Evolutionary conservation across 2,888 invertebrate species (phyloP).

Genomic region (Pachliopta kotzebuea): DNA sequence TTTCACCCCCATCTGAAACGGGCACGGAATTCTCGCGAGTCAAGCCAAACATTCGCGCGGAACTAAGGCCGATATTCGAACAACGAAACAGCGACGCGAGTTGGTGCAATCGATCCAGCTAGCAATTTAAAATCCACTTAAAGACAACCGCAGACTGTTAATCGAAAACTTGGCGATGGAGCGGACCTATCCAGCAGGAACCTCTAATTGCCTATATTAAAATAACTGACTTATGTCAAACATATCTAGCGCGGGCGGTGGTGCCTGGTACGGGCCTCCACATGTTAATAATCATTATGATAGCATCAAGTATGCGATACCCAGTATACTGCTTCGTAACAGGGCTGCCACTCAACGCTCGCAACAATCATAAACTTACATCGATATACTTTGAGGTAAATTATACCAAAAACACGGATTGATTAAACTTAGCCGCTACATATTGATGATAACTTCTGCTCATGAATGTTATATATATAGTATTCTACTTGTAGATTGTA

Average conservation of each 20-base stretch:
- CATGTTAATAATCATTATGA: conserved; percentile 81
- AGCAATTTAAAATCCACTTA: conserved; percentile 78
- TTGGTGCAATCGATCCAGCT: conserved; percentile 55
- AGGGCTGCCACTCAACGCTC: conserved; percentile 38
- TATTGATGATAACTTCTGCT: background rate
- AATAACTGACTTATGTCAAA: conserved; percentile 79
- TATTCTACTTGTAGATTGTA: no score
- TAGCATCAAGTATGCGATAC: conserved; percentile 79
- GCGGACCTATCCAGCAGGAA: conserved; percentile 53
- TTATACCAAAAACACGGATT: background rate
- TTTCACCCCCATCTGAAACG: background rate
- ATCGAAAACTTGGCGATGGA: conserved; percentile 73
- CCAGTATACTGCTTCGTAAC: conserved; percentile 54
- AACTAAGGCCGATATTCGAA: conserved; percentile 37
- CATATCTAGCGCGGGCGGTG: conserved; percentile 72
- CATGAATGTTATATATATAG: background rate
- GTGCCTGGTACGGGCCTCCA: conserved; percentile 72
- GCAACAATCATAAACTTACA: conserved; percentile 27
- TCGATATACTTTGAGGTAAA: background rate
- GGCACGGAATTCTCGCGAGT: conserved; percentile 10
- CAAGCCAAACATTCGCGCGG: conserved; percentile 5
- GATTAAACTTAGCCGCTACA: background rate
- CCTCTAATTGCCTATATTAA: conserved; percentile 78
- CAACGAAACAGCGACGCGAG: conserved; percentile 34
- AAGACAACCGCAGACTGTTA: conserved; percentile 71